Evolutionary conservation across 2,797 vertebrate genomes (phyloP).

Genomic region (Craterocephalus amniculus): DNA sequence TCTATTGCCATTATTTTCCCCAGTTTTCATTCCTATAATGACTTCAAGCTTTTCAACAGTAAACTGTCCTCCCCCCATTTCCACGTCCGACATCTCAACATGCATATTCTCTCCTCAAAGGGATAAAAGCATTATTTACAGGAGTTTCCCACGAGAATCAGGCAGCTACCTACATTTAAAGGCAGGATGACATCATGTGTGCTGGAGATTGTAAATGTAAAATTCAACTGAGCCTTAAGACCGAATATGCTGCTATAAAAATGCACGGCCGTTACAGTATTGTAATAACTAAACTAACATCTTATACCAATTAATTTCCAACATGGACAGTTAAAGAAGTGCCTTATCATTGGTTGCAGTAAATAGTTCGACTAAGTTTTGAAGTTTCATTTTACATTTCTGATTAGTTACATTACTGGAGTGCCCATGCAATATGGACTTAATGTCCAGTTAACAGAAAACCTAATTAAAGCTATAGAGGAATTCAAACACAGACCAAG

Average conservation of each 20-base stretch:
- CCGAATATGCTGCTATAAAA: background rate
- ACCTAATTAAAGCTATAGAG: too few relatives aligned
- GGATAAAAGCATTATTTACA: conserved; percentile 17
- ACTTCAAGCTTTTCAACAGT: conserved; percentile 26
- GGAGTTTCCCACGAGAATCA: conserved; percentile 23
- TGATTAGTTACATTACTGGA: too few relatives aligned
- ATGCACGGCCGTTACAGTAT: background rate
- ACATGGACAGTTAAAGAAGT: background rate
- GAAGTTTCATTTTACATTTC: conserved; percentile 1
- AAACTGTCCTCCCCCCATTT: conserved; percentile 14
- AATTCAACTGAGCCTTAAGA: background rate
- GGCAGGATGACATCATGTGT: background rate
- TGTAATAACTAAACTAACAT: background rate
- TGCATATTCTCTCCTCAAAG: conserved; percentile 20
- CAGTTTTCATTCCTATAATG: conserved; percentile 18
- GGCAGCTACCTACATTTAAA: background rate
- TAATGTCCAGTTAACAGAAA: too few relatives aligned
- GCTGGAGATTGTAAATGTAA: background rate
- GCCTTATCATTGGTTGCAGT: background rate
- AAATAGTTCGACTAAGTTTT: background rate
- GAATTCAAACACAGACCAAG: too few relatives aligned
- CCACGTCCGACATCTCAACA: conserved; percentile 16
- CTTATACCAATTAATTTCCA: background rate
- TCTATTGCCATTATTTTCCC: conserved; percentile 29
- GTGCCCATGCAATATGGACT: too few relatives aligned